Conservation (phyloP, 2,797 vertebrate genomes). For the Myiothlypis chrysogaster region DNA sequence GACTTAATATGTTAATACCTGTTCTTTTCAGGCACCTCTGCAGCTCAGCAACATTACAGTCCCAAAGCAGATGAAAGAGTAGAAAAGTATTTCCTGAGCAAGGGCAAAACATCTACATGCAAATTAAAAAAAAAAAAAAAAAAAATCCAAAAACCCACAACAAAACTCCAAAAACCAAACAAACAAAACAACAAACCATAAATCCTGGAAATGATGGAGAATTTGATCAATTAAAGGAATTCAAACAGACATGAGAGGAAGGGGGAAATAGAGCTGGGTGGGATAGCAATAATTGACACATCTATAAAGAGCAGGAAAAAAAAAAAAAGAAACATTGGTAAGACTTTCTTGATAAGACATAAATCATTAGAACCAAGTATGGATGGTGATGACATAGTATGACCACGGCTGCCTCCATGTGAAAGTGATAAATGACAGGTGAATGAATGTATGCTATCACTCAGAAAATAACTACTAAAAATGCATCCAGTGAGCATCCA, state of each 20-base stretch:
- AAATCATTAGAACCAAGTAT: background rate
- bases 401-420: background rate
- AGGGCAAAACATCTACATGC: background rate
- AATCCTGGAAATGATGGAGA: background rate
- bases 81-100: background rate
- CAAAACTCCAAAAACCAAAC: background rate
- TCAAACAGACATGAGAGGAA: background rate
- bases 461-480: background rate
- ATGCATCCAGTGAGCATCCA: background rate
- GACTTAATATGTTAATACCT: background rate
- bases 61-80: background rate
- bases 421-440: background rate
- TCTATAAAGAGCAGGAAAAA: background rate
- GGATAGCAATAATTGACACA: background rate
- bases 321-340: background rate
- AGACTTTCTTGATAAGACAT: background rate
- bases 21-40: background rate
- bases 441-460: background rate
- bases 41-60: background rate
- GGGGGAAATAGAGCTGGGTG: background rate
- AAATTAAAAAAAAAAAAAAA: background rate
- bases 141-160: too few relatives aligned
- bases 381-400: background rate
- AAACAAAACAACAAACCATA: background rate
- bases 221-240: background rate